These are phyloP conservation scores for Aphidius colemani DNA, from an alignment of 2,888 invertebrate species.

Conservation along the genomic window DNA sequence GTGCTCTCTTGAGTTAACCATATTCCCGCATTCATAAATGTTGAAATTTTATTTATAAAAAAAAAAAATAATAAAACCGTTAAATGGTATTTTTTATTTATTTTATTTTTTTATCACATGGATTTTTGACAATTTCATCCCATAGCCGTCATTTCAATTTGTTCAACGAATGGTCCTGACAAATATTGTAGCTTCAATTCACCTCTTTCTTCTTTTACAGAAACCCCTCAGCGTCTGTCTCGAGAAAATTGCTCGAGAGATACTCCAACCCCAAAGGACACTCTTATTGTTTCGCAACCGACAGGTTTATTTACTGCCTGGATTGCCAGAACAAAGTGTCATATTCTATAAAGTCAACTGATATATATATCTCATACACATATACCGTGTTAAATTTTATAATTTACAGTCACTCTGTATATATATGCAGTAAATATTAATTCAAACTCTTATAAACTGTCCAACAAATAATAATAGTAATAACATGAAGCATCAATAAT, in stretches of 20 bases:
- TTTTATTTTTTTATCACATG: conserved; percentile 4
- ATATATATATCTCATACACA: background rate
- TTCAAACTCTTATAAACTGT: conserved; percentile 9
- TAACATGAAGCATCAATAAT: background rate
- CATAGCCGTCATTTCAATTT: conserved; percentile 51
- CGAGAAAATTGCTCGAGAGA: conserved; percentile 40
- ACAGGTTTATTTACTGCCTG: conserved; percentile 56
- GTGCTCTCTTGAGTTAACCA: conserved; percentile 18
- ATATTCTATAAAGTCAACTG: background rate
- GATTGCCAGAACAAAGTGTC: conserved; percentile 44
- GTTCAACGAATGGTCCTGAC: conserved; percentile 44
- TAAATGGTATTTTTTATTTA: conserved; percentile 5
- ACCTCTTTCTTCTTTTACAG: conserved; percentile 17
- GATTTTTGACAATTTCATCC: conserved; percentile 43
- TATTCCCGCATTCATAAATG: background rate
- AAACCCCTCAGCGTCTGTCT: conserved; percentile 36
- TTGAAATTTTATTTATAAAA: background rate
- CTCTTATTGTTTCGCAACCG: conserved; percentile 53
- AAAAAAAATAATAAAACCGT: conserved; percentile 7
- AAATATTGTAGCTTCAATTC: conserved; percentile 43
- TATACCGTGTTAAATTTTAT: no score
- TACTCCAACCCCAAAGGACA: conserved; percentile 44
- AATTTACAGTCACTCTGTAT: no score
- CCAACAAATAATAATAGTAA: background rate
- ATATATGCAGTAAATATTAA: no score